Evolutionary conservation across 2,888 invertebrate species (phyloP).

Genomic region (Shargacucullia verbasci): DNA sequence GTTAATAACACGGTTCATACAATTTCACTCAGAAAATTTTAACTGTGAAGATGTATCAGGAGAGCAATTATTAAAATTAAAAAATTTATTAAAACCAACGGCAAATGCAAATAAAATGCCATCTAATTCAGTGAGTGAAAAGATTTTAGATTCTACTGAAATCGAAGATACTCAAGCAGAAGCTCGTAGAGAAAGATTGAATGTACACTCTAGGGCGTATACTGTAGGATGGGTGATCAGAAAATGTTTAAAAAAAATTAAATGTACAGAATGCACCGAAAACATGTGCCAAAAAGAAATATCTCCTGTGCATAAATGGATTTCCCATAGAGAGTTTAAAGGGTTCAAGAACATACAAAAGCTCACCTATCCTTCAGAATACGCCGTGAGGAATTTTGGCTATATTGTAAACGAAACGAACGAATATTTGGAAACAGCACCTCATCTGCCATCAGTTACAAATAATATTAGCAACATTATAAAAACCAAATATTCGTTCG

Average conservation of each 20-base stretch:
- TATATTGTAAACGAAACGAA: too few relatives aligned
- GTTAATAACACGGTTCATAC: slow-evolving; percentile 14
- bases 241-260: slow-evolving; percentile 1
- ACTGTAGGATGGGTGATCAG: slow-evolving; percentile 2
- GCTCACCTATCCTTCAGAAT: slow-evolving; percentile 3
- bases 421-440: too few relatives aligned
- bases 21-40: slow-evolving; percentile 25
- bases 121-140: too few relatives aligned
- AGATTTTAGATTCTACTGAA: background rate
- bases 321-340: background rate
- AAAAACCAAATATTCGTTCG: slow-evolving; percentile 2
- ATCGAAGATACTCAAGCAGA: background rate
- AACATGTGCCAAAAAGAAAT: background rate
- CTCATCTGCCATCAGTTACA: too few relatives aligned
- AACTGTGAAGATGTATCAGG: slow-evolving; percentile 15
- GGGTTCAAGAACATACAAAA: background rate
- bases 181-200: background rate
- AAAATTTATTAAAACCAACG: background rate
- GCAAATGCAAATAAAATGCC: background rate
- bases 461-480: background rate
- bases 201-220: slow-evolving; percentile 4
- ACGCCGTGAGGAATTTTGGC: background rate
- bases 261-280: background rate
- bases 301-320: background rate
- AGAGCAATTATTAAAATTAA: slow-evolving; percentile 19